These are phyloP conservation scores for Melanotaenia boesemani DNA, from an alignment of 2,797 vertebrate genomes.

Conservation along the genomic window DNA sequence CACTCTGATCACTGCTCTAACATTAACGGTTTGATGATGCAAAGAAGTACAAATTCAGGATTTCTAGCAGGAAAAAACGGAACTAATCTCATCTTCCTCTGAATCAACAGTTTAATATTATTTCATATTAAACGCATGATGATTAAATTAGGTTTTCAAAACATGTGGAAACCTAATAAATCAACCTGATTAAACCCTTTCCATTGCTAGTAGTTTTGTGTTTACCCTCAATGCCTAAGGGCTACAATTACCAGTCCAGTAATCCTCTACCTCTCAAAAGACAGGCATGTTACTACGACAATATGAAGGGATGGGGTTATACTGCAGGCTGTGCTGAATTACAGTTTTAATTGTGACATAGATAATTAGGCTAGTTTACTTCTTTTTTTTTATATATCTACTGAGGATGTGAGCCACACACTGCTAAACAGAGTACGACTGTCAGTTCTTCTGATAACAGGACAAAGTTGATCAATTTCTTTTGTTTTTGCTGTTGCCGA, in stretches of 20 bases:
- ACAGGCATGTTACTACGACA: background rate
- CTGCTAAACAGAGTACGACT: background rate
- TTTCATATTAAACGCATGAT: background rate
- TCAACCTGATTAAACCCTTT: background rate
- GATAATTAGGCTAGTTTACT: background rate
- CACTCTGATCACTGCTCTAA: slow-evolving; percentile 19
- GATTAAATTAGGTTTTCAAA: background rate
- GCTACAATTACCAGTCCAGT: background rate
- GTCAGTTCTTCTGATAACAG: background rate
- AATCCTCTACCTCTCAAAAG: background rate
- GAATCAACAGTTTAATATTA: background rate
- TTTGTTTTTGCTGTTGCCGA: too few species aligned
- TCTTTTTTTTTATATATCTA: background rate
- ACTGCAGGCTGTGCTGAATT: background rate
- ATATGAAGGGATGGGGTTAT: background rate
- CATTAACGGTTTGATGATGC: slow-evolving; percentile 1
- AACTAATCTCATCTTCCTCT: background rate
- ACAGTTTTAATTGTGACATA: background rate
- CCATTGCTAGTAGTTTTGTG: background rate
- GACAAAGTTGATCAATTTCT: background rate
- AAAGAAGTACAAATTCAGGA: background rate
- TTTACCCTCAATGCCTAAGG: background rate
- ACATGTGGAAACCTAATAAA: background rate
- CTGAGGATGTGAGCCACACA: background rate
- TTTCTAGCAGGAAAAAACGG: background rate